phyloP scores from a whole-genome alignment of 2,797 vertebrate species.

The Lacerta bilineata region DNA sequence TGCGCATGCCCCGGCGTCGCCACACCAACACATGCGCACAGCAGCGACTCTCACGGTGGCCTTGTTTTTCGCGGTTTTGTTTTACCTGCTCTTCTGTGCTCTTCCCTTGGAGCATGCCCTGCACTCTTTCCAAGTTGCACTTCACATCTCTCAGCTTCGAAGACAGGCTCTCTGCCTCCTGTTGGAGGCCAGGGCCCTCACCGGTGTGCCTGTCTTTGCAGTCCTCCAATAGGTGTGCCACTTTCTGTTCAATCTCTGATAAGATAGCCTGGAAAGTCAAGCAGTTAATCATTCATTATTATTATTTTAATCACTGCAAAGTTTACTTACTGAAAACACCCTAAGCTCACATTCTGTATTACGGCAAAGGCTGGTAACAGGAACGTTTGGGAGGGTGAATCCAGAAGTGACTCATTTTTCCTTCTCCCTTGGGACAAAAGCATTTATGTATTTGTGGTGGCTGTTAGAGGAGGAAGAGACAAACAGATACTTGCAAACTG shows the following conservation, averaged over 20 bases:
- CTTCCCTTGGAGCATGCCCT: conserved; percentile 86
- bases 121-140: conserved; percentile 86
- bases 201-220: conserved; percentile 70
- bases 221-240: conserved; percentile 78
- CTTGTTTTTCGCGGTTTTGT: background rate
- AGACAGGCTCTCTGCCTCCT: conserved; percentile 84
- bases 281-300: conserved; percentile 49
- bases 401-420: background rate
- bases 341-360: background rate
- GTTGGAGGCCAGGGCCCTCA: conserved; percentile 70
- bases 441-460: background rate
- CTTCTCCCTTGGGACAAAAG: background rate
- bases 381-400: background rate
- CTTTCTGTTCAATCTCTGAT: conserved; percentile 89
- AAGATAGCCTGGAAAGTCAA: conserved; percentile 85
- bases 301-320: conserved; percentile 32
- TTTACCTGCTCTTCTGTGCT: conserved; percentile 78
- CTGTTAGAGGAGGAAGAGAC: background rate
- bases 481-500: background rate
- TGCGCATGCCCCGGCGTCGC: too few relatives aligned
- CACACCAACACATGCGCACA: background rate
- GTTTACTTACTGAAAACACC: conserved; percentile 27
- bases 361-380: background rate
- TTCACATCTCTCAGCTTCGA: conserved; percentile 89
- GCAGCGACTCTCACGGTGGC: background rate